Conservation (phyloP, 2,888 invertebrate genomes). For the Acanthosepion esculentum region DNA sequence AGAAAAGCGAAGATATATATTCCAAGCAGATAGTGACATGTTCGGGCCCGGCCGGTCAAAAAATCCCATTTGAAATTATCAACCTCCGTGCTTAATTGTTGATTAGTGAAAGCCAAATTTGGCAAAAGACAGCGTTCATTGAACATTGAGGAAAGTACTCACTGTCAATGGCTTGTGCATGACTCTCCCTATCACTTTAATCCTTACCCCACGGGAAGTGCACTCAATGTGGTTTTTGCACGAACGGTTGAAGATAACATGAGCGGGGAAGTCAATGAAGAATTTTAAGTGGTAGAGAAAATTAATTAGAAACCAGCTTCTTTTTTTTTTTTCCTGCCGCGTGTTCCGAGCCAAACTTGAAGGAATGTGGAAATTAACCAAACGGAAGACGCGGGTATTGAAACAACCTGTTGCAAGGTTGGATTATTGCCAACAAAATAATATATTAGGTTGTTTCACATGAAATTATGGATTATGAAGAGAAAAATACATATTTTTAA, state of each 20-base stretch:
- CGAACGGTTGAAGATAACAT: not conserved
- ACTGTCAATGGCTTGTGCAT: not conserved
- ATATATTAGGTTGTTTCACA: not conserved
- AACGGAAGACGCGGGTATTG: not conserved
- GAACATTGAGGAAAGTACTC: not conserved
- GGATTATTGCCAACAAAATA: not conserved
- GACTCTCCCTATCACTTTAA: not conserved
- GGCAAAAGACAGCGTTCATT: too few relatives aligned
- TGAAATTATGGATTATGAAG: not conserved
- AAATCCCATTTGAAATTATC: not conserved
- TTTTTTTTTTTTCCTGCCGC: not conserved
- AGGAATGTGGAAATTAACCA: not conserved
- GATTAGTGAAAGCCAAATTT: not conserved
- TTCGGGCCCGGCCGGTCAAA: not conserved
- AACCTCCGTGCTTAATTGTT: not conserved
- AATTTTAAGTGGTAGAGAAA: not conserved
- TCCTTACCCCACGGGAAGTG: not conserved
- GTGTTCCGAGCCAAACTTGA: not conserved
- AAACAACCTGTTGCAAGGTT: not conserved
- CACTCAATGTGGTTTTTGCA: not conserved
- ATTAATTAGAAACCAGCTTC: not conserved
- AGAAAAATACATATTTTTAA: not conserved
- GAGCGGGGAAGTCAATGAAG: not conserved
- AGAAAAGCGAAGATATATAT: not conserved
- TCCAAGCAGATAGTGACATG: not conserved